Evolutionary conservation across 2,113 vertebrate genomes (phyloP).

Genomic region (Sander vitreus): DNA sequence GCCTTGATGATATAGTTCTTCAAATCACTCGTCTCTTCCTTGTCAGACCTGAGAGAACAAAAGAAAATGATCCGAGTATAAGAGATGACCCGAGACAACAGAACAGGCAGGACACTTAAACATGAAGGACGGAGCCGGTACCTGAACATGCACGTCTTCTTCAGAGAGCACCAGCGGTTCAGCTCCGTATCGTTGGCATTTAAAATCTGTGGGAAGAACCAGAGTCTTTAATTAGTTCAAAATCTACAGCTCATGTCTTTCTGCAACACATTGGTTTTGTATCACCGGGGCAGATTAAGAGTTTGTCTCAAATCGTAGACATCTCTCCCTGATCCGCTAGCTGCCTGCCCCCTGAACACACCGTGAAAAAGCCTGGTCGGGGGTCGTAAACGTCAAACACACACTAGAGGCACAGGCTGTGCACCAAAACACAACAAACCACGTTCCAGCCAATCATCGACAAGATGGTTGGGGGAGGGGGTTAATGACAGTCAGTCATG

Average conservation of each 20-base stretch:
- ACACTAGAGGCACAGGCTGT: too few relatives aligned
- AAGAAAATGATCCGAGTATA: fast-evolving
- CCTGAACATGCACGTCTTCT: constrained; percentile 96
- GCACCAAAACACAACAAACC: too few relatives aligned
- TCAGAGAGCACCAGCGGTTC: constrained; percentile 92
- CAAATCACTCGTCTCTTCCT: constrained; percentile 87
- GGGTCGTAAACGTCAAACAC: too few relatives aligned
- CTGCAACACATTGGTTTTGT: neutral
- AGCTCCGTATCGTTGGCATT: constrained; percentile 89
- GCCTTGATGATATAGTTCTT: constrained; percentile 86
- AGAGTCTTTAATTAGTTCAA: neutral
- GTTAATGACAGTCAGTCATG: too few relatives aligned
- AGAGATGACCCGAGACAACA: neutral
- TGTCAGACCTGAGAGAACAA: constrained; percentile 84
- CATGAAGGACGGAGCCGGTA: constrained; percentile 40
- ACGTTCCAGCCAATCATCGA: too few relatives aligned
- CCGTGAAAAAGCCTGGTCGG: too few relatives aligned
- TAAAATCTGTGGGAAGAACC: constrained; percentile 84
- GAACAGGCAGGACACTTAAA: fast-evolving
- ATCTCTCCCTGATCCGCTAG: too few relatives aligned
- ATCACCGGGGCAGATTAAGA: neutral
- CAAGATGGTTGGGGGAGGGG: too few relatives aligned
- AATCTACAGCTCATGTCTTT: neutral
- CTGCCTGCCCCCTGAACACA: too few relatives aligned
- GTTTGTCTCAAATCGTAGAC: too few relatives aligned